Conservation (phyloP, 2,113 vertebrate genomes). For the Butorides virescens region DNA sequence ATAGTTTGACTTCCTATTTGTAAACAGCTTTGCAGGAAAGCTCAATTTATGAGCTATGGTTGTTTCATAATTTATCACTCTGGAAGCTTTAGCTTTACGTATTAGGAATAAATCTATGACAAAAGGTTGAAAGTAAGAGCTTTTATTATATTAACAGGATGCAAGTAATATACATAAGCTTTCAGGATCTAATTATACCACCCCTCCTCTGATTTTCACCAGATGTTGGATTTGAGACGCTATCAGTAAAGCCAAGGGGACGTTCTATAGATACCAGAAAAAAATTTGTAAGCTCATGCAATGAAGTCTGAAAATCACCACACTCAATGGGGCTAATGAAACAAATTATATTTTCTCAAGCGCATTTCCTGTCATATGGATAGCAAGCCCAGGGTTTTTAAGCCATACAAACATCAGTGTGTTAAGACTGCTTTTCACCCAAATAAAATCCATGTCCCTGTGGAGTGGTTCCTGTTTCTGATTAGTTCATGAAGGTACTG, state of each 20-base stretch:
- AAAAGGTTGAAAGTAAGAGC: background rate
- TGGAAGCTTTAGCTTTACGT: background rate
- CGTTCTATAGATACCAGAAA: background rate
- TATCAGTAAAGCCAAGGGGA: background rate
- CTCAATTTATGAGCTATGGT: background rate
- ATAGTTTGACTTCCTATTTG: background rate
- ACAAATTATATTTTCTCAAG: background rate
- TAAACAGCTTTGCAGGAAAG: background rate
- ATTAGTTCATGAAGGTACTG: background rate
- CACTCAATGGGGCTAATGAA: background rate
- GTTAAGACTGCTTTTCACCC: background rate
- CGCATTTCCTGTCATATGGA: background rate
- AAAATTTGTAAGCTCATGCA: background rate
- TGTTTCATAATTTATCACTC: constrained; percentile 4
- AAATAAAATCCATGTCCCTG: background rate
- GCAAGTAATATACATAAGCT: background rate
- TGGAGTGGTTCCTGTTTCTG: background rate
- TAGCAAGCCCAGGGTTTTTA: background rate
- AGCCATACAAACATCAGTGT: background rate
- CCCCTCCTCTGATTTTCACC: background rate
- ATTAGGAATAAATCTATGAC: background rate
- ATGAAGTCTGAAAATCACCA: background rate
- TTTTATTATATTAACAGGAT: constrained; percentile 17
- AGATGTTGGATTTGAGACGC: background rate
- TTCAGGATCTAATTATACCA: background rate